phyloP scores from a whole-genome alignment of 1,140 invertebrate species.

The Zaprionus inermis region DNA sequence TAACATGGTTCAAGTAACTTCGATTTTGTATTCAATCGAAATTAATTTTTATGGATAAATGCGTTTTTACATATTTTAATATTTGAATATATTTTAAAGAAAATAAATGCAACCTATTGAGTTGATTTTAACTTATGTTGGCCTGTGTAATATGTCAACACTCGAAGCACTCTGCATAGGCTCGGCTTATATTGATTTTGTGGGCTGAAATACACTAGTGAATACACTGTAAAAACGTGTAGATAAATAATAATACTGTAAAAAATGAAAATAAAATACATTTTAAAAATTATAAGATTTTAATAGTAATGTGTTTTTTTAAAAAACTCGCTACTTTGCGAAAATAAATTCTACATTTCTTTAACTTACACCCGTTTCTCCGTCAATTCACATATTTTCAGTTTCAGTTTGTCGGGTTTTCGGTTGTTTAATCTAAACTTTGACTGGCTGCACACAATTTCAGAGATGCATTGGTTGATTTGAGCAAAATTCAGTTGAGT shows the following conservation, averaged over 20 bases:
- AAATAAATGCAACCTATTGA: not conserved
- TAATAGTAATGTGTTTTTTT: not conserved
- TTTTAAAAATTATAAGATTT: not conserved
- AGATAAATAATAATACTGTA: not conserved
- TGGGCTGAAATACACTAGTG: not conserved
- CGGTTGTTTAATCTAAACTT: slow-evolving; percentile 6
- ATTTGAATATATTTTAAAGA: not conserved
- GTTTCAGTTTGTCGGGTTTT: slow-evolving; percentile 25
- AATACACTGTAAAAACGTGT: not conserved
- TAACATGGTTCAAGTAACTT: slow-evolving; percentile 1
- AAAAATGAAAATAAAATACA: not conserved
- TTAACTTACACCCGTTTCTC: slow-evolving; percentile 65
- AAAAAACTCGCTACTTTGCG: not conserved
- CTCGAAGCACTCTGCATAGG: not conserved
- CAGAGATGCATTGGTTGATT: slow-evolving; percentile 23
- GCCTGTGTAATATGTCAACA: slow-evolving; percentile 4
- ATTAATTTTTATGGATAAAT: not conserved
- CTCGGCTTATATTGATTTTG: slow-evolving; percentile 3
- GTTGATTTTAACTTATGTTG: not conserved
- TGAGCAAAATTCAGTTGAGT: slow-evolving; percentile 16
- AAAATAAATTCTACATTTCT: not conserved
- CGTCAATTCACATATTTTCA: slow-evolving; percentile 70
- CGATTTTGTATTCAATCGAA: not conserved
- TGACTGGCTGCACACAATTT: slow-evolving; percentile 33
- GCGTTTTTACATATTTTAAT: not conserved